Conservation (phyloP, 2,888 invertebrate genomes). For the Nyleta sp. region DNA sequence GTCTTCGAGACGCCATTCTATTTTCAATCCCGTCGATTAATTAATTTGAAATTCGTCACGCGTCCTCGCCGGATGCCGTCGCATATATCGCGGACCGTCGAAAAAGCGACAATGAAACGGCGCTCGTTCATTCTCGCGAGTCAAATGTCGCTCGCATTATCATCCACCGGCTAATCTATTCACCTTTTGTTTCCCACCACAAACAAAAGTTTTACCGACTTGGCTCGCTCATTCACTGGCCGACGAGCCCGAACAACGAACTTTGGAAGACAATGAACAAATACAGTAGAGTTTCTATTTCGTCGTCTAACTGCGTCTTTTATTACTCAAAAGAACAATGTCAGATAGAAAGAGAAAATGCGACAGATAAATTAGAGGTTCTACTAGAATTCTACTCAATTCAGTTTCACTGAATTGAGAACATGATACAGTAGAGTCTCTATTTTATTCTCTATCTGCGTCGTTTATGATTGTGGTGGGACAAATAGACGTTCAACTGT, state of each 20-base stretch:
- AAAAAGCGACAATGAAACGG: not conserved
- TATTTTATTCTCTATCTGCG: no score
- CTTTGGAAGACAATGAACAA: slow-evolving; percentile 60
- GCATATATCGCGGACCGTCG: slow-evolving; percentile 7
- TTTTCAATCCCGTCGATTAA: slow-evolving; percentile 54
- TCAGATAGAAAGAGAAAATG: no score
- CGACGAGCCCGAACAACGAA: slow-evolving; percentile 57
- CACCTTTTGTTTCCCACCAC: slow-evolving; percentile 29
- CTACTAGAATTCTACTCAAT: no score
- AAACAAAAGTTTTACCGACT: slow-evolving; percentile 38
- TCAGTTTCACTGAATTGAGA: no score
- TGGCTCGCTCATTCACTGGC: slow-evolving; percentile 61
- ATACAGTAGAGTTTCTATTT: no score
- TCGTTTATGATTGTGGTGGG: no score
- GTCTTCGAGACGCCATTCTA: slow-evolving; percentile 36
- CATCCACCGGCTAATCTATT: slow-evolving; percentile 22
- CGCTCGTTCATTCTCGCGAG: not conserved
- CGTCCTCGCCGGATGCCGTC: slow-evolving; percentile 6
- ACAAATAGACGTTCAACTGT: no score
- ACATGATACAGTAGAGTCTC: no score
- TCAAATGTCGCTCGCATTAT: slow-evolving; percentile 15
- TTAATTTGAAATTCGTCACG: slow-evolving; percentile 46
- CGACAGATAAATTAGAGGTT: no score
- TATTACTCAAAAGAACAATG: no score
- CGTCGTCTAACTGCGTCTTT: no score